Percentiles rank a stretch among this genome's conserved stretches.
Conservation (phyloP, 2,797 vertebrate genomes). For the Erpetoichthys calabaricus region DNA sequence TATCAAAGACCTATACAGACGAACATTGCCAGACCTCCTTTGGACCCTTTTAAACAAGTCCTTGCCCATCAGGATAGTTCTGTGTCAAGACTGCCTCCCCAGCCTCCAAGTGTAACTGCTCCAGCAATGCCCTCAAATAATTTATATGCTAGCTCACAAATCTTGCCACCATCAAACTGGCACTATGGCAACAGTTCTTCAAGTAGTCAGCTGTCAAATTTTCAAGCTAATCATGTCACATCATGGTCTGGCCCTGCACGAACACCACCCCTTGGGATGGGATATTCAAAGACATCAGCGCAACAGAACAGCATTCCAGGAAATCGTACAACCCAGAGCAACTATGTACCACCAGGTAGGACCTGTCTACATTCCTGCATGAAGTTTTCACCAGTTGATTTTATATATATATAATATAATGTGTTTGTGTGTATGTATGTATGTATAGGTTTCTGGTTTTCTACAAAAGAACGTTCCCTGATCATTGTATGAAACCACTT, state of each 20-base stretch:
- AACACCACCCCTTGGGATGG: too few relatives aligned
- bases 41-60: constrained; percentile 33
- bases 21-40: constrained; percentile 43
- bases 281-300: too few relatives aligned
- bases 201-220: constrained; percentile 29
- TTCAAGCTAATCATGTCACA: constrained; percentile 48
- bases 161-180: constrained; percentile 50
- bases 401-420: too few relatives aligned
- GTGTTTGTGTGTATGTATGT: not conserved
- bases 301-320: too few relatives aligned
- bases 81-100: constrained; percentile 33
- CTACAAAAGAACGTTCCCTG: too few relatives aligned
- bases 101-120: constrained; percentile 50
- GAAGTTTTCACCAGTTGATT: too few relatives aligned
- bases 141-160: constrained; percentile 49
- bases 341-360: constrained; percentile 67
- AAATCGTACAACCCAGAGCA: constrained; percentile 49
- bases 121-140: constrained; percentile 42
- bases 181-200: constrained; percentile 47
- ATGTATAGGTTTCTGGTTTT: too few relatives aligned
- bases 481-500: too few relatives aligned
- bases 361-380: too few relatives aligned
- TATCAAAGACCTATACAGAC: constrained; percentile 55
- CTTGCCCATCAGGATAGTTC: constrained; percentile 30
- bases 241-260: constrained; percentile 23